Percentiles rank a stretch among this genome's conserved stretches.
phyloP scores from a whole-genome alignment of 1,140 invertebrate genomes.

The Rhagoletis pomonella region DNA sequence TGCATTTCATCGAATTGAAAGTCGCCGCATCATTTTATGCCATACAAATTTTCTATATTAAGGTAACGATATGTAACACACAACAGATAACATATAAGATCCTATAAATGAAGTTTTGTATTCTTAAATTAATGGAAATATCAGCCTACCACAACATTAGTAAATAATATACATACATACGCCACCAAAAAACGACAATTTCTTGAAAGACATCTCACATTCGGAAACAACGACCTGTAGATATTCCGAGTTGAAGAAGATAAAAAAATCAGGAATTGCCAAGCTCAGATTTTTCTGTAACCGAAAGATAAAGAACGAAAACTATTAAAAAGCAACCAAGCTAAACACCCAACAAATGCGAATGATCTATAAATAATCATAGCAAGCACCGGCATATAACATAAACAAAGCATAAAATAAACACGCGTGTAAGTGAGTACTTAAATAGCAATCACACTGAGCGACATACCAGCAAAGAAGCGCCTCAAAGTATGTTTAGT shows the following conservation, averaged over 20 bases:
- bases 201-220: no score
- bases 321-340: neutral
- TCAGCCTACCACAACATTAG: no score
- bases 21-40: no score
- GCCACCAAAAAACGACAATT: neutral
- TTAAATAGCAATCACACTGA: neutral
- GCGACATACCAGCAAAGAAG: neutral
- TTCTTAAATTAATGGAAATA: no score
- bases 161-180: neutral
- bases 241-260: neutral
- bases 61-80: no score
- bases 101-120: no score
- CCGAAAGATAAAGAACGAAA: neutral
- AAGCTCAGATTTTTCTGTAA: neutral
- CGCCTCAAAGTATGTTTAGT: conserved; percentile 50
- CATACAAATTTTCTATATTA: no score
- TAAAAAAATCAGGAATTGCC: neutral
- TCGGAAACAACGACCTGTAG: neutral
- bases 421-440: neutral
- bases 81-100: no score
- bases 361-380: conserved; percentile 39
- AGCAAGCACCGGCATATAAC: no score
- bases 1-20: no score
- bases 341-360: neutral
- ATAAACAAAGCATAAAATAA: no score